phyloP scores from a whole-genome alignment of 2,113 vertebrate species.

The Saguinus midas region DNA sequence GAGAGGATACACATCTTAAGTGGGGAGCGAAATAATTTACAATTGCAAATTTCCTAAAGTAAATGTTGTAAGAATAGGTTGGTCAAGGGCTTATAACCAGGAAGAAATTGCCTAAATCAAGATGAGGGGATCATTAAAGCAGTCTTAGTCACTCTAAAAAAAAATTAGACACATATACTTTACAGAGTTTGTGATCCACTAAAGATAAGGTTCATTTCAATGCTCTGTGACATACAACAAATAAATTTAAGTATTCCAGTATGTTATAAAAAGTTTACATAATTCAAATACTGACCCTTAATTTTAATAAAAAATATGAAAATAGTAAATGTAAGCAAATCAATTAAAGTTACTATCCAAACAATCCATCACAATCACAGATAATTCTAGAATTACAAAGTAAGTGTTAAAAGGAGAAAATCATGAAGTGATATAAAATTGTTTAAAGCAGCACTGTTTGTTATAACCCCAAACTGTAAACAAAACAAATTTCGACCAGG shows the following conservation, averaged over 20 bases:
- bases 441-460: neutral
- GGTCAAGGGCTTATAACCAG: neutral
- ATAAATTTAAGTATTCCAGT: neutral
- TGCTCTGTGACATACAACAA: neutral
- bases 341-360: neutral
- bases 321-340: neutral
- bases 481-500: neutral
- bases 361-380: neutral
- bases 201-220: neutral
- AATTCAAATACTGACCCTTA: neutral
- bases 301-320: neutral
- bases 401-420: conserved; percentile 8
- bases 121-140: neutral
- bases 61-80: neutral
- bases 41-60: neutral
- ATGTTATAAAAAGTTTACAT: neutral
- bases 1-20: neutral
- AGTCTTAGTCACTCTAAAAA: neutral
- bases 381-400: neutral
- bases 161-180: neutral
- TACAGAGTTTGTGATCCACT: neutral
- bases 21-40: neutral
- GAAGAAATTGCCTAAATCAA: neutral
- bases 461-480: neutral
- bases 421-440: neutral